Conservation (phyloP, 2,888 invertebrate genomes). For the Idaea dimidiata region DNA sequence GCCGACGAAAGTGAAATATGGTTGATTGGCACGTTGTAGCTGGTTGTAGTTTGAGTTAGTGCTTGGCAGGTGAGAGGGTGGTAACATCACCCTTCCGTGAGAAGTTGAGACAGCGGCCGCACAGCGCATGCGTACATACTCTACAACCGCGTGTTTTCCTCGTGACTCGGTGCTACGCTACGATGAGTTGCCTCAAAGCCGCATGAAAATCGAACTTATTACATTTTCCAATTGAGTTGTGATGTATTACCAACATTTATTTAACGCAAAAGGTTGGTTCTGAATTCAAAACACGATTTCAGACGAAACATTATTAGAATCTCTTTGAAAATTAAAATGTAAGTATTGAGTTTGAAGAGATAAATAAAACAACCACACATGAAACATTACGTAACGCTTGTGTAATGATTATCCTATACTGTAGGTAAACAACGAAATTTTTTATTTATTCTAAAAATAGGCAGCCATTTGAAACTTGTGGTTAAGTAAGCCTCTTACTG, state of each 20-base stretch:
- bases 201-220: constrained; percentile 21
- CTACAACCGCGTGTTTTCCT: constrained; percentile 68
- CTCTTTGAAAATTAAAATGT: neutral
- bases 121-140: constrained; percentile 71
- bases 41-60: constrained; percentile 43
- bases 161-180: constrained; percentile 53
- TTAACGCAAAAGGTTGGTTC: neutral
- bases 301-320: neutral
- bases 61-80: constrained; percentile 37
- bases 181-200: constrained; percentile 25
- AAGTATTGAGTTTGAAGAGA: neutral
- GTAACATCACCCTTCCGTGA: constrained; percentile 22
- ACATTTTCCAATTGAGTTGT: constrained; percentile 6
- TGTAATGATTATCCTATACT: neutral
- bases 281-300: neutral
- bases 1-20: constrained; percentile 61
- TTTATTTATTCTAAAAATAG: neutral
- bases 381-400: neutral
- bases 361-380: constrained; percentile 9
- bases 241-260: neutral
- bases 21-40: constrained; percentile 62
- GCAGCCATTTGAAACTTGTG: neutral
- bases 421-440: neutral
- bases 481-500: neutral
- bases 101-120: constrained; percentile 18